Conservation (phyloP, 2,888 invertebrate species). For the Drosophila rubida region DNA sequence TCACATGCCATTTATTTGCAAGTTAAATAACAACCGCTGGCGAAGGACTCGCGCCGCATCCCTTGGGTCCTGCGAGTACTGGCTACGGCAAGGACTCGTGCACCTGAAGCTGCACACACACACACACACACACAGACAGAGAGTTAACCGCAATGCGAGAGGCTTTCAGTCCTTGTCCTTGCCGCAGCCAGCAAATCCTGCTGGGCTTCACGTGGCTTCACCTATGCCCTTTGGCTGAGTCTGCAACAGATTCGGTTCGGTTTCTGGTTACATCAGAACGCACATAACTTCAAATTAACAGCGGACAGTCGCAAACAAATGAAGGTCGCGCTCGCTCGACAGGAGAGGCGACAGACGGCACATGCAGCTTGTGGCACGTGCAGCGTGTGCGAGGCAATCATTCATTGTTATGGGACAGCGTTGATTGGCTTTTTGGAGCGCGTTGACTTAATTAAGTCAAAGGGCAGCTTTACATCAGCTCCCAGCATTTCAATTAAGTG, state of each 20-base stretch:
- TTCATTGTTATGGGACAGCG: slow-evolving; percentile 44
- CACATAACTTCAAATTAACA: slow-evolving; percentile 75
- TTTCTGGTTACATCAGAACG: slow-evolving; percentile 64
- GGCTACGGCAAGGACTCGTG: slow-evolving; percentile 42
- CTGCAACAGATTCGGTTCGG: slow-evolving; percentile 28
- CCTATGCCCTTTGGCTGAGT: slow-evolving; percentile 37
- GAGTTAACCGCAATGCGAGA: slow-evolving; percentile 60
- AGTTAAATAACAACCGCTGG: slow-evolving; percentile 4
- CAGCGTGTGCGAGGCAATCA: slow-evolving; percentile 26
- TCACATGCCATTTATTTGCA: not conserved
- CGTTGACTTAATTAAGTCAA: slow-evolving; percentile 35
- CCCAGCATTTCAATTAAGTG: slow-evolving; percentile 5
- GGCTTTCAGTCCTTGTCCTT: slow-evolving; percentile 23
- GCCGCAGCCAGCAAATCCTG: not conserved
- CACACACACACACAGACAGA: no score
- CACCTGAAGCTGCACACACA: slow-evolving; percentile 22
- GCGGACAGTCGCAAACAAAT: slow-evolving; percentile 26
- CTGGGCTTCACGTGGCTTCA: slow-evolving; percentile 17
- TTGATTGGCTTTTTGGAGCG: slow-evolving; percentile 29
- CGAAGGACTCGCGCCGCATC: slow-evolving; percentile 6
- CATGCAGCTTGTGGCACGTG: not conserved
- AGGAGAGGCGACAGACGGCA: not conserved
- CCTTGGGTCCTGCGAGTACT: slow-evolving; percentile 22
- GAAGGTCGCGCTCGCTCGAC: slow-evolving; percentile 40
- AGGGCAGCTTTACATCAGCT: not conserved